phyloP scores from a whole-genome alignment of 2,113 vertebrate species.

The Pao palembangensis region DNA sequence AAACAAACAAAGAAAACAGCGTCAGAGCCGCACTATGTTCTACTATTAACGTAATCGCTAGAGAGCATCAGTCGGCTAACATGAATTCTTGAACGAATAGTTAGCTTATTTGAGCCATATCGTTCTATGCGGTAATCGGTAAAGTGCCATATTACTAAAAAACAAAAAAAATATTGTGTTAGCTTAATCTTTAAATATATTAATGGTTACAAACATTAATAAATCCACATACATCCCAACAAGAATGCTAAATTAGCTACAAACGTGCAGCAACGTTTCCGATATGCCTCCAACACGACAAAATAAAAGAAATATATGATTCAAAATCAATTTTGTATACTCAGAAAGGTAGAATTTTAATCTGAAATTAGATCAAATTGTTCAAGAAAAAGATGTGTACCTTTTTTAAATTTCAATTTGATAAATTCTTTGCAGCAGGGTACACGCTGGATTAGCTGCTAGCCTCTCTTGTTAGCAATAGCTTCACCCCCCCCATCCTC shows the following conservation, averaged over 20 bases:
- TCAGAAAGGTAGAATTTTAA: no score
- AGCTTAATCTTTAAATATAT: neutral
- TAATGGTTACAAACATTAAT: neutral
- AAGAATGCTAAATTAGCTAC: neutral
- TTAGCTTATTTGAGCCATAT: no score
- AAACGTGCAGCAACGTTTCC: conserved; percentile 1
- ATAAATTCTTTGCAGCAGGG: conserved; percentile 1
- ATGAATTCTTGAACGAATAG: no score
- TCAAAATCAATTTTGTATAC: neutral
- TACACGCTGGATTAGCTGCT: neutral
- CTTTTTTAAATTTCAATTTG: neutral
- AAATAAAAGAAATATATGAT: neutral
- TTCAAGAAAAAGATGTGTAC: neutral
- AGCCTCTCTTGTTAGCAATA: conserved; percentile 23
- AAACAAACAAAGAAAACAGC: no score
- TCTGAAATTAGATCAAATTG: neutral
- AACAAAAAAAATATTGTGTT: no score
- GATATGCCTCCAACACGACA: conserved; percentile 7
- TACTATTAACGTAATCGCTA: no score
- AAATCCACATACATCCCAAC: neutral
- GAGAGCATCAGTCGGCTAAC: no score
- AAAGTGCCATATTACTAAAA: no score
- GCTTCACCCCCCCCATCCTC: neutral
- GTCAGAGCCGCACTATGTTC: no score
- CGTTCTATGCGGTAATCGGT: no score